Evolutionary conservation across 2,113 vertebrate genomes (phyloP).

Genomic region (Pluvialis apricaria): DNA sequence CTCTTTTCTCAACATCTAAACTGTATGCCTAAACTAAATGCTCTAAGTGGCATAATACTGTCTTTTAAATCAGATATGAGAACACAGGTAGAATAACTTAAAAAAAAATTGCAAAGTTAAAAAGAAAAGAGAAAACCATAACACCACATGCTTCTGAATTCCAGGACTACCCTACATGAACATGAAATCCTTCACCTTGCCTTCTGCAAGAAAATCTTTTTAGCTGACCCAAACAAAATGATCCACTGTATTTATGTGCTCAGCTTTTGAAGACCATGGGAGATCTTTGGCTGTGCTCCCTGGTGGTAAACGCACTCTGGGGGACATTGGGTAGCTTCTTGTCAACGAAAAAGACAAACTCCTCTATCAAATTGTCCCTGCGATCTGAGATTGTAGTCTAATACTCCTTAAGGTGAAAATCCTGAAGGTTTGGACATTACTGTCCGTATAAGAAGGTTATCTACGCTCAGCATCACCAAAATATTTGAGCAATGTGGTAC

Average conservation of each 20-base stretch:
- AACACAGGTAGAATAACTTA: not conserved
- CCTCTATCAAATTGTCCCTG: not conserved
- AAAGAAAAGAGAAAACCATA: not conserved
- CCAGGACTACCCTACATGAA: not conserved
- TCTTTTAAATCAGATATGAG: not conserved
- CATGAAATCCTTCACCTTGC: not conserved
- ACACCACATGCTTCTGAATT: not conserved
- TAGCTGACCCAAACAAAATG: too few species aligned
- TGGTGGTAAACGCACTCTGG: accelerated
- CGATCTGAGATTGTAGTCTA: not conserved
- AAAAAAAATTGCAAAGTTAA: not conserved
- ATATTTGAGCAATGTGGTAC: not conserved
- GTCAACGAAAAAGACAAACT: not conserved
- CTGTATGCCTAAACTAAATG: not conserved
- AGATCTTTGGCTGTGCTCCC: not conserved
- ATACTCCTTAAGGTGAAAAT: not conserved
- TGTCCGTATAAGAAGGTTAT: not conserved
- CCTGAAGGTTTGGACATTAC: not conserved
- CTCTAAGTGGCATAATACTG: not conserved
- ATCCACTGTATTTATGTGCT: not conserved
- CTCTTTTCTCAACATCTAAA: not conserved
- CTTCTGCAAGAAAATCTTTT: not conserved
- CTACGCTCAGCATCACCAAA: not conserved
- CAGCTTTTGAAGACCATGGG: not conserved
- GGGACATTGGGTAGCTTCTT: not conserved